Base-by-base conservation (phyloP, 2,113 vertebrate species). In the Urocitellus parryii region DNA sequence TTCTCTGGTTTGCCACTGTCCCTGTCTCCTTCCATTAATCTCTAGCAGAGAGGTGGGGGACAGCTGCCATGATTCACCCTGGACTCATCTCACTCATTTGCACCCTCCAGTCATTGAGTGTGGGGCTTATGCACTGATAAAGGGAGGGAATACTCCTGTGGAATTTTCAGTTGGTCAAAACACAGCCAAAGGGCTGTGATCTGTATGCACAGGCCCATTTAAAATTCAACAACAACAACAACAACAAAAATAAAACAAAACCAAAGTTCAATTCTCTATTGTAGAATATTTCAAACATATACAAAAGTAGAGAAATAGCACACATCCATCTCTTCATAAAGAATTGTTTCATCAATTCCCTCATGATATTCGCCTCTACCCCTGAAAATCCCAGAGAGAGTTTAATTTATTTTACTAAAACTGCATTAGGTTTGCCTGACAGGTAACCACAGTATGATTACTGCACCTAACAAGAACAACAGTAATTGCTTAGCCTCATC, bases 391-490 rank as follows among this genome's bases (percentile, higher is more conserved):
- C 65, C 29, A 80, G 77, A 13, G 70, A 79, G 7, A 4, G 51
- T 81, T 83, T 90, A 82, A 92, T 65, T 81, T 88, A 72, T 67
- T 81, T 90, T 91, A 12, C 58, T 67, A 88, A 91, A 56, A 78
- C 63, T 73, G 34, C 11, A 89, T 17, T 84, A 17, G 42, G 16
- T 82, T 51, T 81, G 65, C 8, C 22, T 61, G 77, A 27, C 39
- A 70, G 58, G n/a, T 76, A 85, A 91, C 84, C 34, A 37, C 8
- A 27, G 42, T 39, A n/a, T 58, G 22, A 83, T 91, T 61, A 76
- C 58, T 63, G 67, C 6, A 91, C 63, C n/a, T 65, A 79, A 27
- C 20, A 53, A 93, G 78, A 48, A 32, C 22, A 39, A 58, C 32
- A 34, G 61, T 45, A 80, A 74, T 86, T 34, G 18, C 48, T 58